Base-by-base conservation (phyloP, 2,113 vertebrate species). In the Notechis scutatus region DNA sequence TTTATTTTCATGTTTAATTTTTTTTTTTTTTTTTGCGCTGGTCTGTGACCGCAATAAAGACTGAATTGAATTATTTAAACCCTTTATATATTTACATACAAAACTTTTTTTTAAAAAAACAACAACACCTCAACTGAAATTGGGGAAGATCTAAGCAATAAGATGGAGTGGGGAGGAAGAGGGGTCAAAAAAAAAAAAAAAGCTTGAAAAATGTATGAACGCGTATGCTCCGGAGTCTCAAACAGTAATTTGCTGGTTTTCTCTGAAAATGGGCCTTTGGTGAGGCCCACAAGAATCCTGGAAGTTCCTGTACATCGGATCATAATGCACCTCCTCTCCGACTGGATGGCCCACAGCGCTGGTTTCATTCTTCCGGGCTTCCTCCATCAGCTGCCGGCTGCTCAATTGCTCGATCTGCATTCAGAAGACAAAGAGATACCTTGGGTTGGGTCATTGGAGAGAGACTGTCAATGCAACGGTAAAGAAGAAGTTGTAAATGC, bases 231-330 rank as follows among this genome's bases (percentile, higher is more conserved):
- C 2, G 0, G 0, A 42, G 64, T 52, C 64, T 98, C 96, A 99
- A 94, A 98, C 99, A 0, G 99, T 99, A 92, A 99, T 99, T 94
- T 99, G 98, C 64, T 99, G 97, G 96, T 98, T 99, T 93, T 99
- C 99, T 93, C 99, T 97, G 97, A 98, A 99, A 94, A 98, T 98
- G 0, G 98, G 93, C 93, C 98, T 98, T 95, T 97, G 98, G 97
- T 96, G 98, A 12, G 97, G 96, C 8, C 97, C 93, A 0, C 98
- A 98, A 24, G 97, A 95, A 89, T 98, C 98, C 11, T 97, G 97
- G 88, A 98, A 97, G 95, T 97, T 97, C 88, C 98, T 96, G 91
- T 97, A 98, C 91, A 97, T 90, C 64, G 97, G 98, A 1, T 98
- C 98, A 0, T 96, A 96, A 85, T 95, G 97, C 0, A 95, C 88